Evolutionary conservation across 2,113 vertebrate genomes (phyloP).

Genomic region (Glareola pratincola): DNA sequence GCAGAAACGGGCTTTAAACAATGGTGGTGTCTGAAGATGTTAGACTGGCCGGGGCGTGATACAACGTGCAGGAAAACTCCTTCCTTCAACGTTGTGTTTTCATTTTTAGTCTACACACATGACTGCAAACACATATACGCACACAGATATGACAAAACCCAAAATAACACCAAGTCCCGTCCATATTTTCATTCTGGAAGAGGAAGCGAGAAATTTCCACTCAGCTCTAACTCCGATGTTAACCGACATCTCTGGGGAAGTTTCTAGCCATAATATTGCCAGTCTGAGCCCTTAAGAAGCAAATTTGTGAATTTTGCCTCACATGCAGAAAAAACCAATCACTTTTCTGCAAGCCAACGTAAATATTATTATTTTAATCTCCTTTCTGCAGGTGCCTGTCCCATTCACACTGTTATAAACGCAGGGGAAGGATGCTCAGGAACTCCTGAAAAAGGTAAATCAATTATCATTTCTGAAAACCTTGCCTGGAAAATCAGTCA

Average conservation of each 20-base stretch:
- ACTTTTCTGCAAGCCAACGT: not conserved
- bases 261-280: not conserved
- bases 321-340: accelerated
- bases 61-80: accelerated
- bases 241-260: slow-evolving; percentile 3
- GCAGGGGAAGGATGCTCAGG: not conserved
- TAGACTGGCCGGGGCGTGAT: not conserved
- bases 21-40: not conserved
- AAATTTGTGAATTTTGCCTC: not conserved
- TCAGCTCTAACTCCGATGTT: not conserved
- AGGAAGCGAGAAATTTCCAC: slow-evolving; percentile 33
- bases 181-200: not conserved
- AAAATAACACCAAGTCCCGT: not conserved
- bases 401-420: not conserved
- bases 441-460: not conserved
- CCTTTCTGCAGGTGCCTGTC: not conserved
- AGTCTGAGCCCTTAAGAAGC: not conserved
- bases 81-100: not conserved
- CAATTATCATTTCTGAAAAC: not conserved
- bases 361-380: not conserved
- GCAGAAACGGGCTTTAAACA: not conserved
- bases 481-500: not conserved
- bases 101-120: not conserved
- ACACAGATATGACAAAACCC: not conserved
- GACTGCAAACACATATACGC: not conserved